Percentiles rank a stretch among this genome's conserved stretches.
These are phyloP conservation scores for Habroteleia sp. DNA, from an alignment of 2,888 invertebrate species.

Conservation along the genomic window DNA sequence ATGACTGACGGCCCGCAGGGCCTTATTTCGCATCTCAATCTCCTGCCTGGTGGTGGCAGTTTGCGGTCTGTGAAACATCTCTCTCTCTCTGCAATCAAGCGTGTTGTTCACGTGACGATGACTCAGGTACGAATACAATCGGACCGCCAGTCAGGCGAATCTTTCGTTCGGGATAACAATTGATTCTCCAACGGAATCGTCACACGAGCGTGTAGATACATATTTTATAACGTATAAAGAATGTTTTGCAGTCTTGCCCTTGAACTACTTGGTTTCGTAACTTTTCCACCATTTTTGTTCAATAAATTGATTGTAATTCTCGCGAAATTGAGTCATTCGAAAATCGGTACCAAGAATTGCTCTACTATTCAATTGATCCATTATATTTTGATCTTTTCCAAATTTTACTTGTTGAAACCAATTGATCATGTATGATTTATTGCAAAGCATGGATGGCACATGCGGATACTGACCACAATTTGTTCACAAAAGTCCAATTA, in stretches of 20 bases:
- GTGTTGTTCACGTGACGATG: constrained; percentile 22
- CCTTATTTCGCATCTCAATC: constrained; percentile 89
- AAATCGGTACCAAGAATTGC: no score
- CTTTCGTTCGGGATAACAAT: constrained; percentile 26
- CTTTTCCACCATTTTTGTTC: background rate
- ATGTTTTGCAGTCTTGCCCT: constrained; percentile 16
- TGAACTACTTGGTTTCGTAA: constrained; percentile 15
- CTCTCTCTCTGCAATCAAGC: constrained; percentile 76
- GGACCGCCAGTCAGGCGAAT: background rate
- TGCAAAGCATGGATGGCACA: no score
- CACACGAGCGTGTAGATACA: background rate
- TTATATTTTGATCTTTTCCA: no score
- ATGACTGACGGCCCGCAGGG: constrained; percentile 85
- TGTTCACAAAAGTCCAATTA: no score
- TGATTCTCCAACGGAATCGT: constrained; percentile 1
- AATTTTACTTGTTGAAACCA: no score
- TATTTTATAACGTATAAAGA: constrained; percentile 32
- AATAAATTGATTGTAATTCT: no score
- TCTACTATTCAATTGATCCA: no score
- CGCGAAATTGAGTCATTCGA: no score
- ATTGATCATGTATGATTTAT: no score
- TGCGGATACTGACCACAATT: no score
- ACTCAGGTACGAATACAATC: constrained; percentile 4
- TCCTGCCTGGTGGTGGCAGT: constrained; percentile 90
- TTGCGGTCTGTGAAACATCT: constrained; percentile 85